Evolutionary conservation across 2,888 invertebrate species (phyloP).

Genomic region (Synanthedon myopaeformis): DNA sequence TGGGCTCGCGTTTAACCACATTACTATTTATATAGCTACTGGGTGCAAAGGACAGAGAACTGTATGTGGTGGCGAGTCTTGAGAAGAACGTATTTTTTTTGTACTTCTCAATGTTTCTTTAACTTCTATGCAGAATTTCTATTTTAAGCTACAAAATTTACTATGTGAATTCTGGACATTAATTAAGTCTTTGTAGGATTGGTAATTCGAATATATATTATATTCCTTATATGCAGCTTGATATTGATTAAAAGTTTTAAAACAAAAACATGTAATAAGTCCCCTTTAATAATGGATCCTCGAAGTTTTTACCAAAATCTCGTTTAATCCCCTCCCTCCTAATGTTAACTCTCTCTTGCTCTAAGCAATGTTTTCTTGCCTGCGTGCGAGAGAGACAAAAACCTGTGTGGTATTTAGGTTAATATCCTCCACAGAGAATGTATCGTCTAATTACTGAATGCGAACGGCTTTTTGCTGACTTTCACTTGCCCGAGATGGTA

Average conservation of each 20-base stretch:
- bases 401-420: constrained; percentile 32
- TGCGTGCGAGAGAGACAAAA: constrained; percentile 21
- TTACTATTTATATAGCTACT: too few relatives aligned
- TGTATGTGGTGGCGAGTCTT: too few relatives aligned
- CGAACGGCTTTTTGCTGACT: constrained; percentile 22
- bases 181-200: too few relatives aligned
- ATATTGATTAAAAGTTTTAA: not conserved
- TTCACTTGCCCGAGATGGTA: constrained; percentile 5
- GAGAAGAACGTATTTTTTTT: too few relatives aligned
- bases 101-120: too few relatives aligned
- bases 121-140: too few relatives aligned
- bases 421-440: constrained; percentile 35
- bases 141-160: too few relatives aligned
- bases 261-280: constrained; percentile 2
- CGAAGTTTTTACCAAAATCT: not conserved
- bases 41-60: too few relatives aligned
- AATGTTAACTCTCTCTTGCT: constrained; percentile 1
- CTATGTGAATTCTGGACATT: too few relatives aligned
- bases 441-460: constrained; percentile 45
- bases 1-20: too few relatives aligned
- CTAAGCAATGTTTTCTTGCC: constrained; percentile 17
- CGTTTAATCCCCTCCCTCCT: not conserved
- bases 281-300: not conserved
- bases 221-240: too few relatives aligned
- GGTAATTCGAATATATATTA: too few relatives aligned